Conservation (phyloP, 2,113 vertebrate genomes). For the pig (Sus scrofa) region DNA sequence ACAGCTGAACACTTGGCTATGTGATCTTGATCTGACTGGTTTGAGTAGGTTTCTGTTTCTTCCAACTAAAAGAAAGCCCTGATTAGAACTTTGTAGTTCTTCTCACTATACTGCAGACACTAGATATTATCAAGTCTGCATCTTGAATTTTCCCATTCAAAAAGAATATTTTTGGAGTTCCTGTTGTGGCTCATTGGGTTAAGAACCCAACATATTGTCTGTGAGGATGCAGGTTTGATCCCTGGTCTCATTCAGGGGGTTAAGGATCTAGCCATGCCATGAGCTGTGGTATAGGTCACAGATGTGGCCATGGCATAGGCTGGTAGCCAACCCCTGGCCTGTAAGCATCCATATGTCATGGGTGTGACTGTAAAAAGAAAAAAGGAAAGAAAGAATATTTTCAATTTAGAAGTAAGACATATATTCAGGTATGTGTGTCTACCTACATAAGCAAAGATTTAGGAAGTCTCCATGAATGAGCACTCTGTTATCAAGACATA, state of each 20-base stretch:
- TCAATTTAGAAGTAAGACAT: too few species aligned
- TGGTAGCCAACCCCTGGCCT: too few species aligned
- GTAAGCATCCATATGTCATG: too few species aligned
- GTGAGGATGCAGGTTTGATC: too few species aligned
- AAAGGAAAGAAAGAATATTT: too few species aligned
- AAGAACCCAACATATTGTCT: too few species aligned
- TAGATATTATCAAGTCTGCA: background rate
- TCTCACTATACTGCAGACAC: background rate
- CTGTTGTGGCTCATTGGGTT: too few species aligned
- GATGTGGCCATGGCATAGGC: too few species aligned
- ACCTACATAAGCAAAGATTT: background rate
- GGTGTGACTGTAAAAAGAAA: too few species aligned
- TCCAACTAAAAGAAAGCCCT: background rate
- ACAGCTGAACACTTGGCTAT: background rate
- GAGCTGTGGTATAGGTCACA: too few species aligned
- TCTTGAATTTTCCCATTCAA: background rate
- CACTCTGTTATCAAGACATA: background rate
- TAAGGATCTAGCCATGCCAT: too few species aligned
- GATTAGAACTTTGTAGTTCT: background rate
- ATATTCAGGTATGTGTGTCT: background rate
- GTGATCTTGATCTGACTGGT: background rate
- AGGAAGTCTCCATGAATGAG: background rate
- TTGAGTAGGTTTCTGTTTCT: constrained; percentile 15
- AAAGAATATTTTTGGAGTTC: background rate
- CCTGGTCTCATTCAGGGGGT: too few species aligned